phyloP scores from a whole-genome alignment of 2,888 invertebrate genomes.

The Ormyrus nitidulus region DNA sequence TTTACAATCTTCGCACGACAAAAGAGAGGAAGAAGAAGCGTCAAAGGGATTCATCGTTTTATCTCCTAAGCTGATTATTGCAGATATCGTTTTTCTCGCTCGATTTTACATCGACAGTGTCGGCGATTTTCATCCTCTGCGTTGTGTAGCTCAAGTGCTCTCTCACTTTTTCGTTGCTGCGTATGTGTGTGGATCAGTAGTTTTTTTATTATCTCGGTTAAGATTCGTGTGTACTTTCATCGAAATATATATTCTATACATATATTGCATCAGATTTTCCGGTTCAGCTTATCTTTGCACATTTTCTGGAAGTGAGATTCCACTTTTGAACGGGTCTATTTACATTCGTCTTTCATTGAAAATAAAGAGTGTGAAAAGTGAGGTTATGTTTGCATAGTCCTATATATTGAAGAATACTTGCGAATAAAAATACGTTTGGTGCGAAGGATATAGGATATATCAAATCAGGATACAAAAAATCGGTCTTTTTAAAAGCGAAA shows the following conservation, averaged over 20 bases:
- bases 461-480: too few species aligned
- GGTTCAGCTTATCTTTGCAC: not conserved
- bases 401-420: too few species aligned
- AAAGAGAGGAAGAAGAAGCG: constrained; percentile 25
- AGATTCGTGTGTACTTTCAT: constrained; percentile 32
- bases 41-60: constrained; percentile 53
- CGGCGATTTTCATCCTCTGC: constrained; percentile 43
- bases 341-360: too few species aligned
- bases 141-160: constrained; percentile 23
- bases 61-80: constrained; percentile 55
- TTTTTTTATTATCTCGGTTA: constrained; percentile 31
- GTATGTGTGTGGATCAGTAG: constrained; percentile 14
- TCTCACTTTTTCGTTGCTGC: constrained; percentile 43
- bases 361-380: too few species aligned
- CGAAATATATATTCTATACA: not conserved
- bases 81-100: constrained; percentile 48
- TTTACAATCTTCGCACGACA: constrained; percentile 18
- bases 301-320: constrained; percentile 28
- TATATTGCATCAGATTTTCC: constrained; percentile 35
- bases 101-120: constrained; percentile 29
- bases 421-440: too few species aligned
- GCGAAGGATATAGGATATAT: too few species aligned
- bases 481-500: not conserved
- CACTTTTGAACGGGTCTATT: not conserved
- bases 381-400: too few species aligned